Evolutionary conservation across 2,888 invertebrate species (phyloP).

Genomic region (Ophion slaviceki): DNA sequence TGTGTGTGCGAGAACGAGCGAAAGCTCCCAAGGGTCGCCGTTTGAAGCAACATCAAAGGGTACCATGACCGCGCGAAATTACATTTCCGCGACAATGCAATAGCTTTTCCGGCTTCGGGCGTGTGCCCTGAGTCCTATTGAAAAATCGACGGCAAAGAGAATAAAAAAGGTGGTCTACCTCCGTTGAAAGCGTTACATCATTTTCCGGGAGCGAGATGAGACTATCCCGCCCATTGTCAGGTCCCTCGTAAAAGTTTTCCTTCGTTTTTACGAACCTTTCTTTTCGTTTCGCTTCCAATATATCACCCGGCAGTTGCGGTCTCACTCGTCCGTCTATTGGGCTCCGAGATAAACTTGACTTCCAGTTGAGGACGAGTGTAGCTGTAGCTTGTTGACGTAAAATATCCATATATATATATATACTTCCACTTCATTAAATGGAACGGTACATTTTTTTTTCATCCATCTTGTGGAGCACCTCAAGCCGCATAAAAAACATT

Average conservation of each 20-base stretch:
- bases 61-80: constrained; percentile 3
- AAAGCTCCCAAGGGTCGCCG: not conserved
- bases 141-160: constrained; percentile 24
- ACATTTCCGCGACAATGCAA: constrained; percentile 3
- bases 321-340: not conserved
- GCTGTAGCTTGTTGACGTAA: not conserved
- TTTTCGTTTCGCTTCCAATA: constrained; percentile 5
- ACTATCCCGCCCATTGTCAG: constrained; percentile 1
- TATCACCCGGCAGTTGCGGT: constrained; percentile 33
- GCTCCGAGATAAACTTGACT: not conserved
- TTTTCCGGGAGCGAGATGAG: constrained; percentile 17
- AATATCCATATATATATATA: not conserved
- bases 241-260: constrained; percentile 20
- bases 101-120: not conserved
- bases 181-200: constrained; percentile 31
- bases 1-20: no score
- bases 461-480: no score
- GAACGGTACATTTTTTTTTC: no score
- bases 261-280: constrained; percentile 9
- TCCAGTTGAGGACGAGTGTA: not conserved
- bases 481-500: no score
- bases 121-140: not conserved
- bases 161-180: constrained; percentile 17
- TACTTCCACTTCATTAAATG: no score
- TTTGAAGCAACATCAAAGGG: constrained; percentile 1